Conservation (phyloP, 2,888 invertebrate genomes). For the Temnothorax ravouxi region DNA sequence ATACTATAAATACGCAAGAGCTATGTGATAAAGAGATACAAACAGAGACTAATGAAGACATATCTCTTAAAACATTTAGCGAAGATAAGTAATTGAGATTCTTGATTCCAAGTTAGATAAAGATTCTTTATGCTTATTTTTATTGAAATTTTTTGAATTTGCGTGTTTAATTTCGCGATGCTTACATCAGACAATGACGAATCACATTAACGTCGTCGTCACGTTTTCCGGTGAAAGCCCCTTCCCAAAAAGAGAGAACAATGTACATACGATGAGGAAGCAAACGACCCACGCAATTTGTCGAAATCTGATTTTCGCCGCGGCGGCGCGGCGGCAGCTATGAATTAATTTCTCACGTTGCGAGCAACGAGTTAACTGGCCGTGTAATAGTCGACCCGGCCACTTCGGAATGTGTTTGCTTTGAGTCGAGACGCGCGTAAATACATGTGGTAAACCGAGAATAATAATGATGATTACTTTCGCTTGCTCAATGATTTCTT, state of each 20-base stretch:
- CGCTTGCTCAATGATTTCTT: slow-evolving; percentile 69
- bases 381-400: slow-evolving; percentile 36
- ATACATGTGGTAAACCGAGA: slow-evolving; percentile 49
- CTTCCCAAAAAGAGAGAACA: background rate
- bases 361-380: slow-evolving; percentile 42
- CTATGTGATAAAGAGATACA: background rate
- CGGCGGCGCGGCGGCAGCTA: slow-evolving; percentile 1
- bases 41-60: background rate
- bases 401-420: slow-evolving; percentile 41
- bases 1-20: background rate
- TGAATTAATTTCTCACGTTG: slow-evolving; percentile 60
- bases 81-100: background rate
- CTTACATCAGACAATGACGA: background rate
- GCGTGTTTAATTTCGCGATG: background rate
- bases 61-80: background rate
- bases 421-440: slow-evolving; percentile 9
- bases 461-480: slow-evolving; percentile 71
- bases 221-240: slow-evolving; percentile 25
- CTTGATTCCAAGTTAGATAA: background rate
- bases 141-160: slow-evolving; percentile 9
- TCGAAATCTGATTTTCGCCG: slow-evolving; percentile 42
- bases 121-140: background rate
- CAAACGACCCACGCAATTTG: slow-evolving; percentile 15
- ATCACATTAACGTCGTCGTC: background rate
- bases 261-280: background rate